These are phyloP conservation scores for Temnothorax ravouxi DNA, from an alignment of 2,888 invertebrate genomes.

Conservation along the genomic window DNA sequence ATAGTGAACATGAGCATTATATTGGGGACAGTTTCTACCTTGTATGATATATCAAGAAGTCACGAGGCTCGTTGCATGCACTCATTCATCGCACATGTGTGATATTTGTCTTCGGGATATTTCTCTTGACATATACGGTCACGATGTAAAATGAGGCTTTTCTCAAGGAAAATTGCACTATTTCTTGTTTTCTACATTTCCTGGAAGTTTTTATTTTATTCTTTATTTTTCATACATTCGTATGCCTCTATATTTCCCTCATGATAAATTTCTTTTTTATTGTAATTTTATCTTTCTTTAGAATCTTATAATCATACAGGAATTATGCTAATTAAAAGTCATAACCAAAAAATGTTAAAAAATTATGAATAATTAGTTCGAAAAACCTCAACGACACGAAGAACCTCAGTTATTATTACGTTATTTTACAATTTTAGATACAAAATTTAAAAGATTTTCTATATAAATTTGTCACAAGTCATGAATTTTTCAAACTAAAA, in stretches of 20 bases:
- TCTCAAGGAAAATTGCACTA: not conserved
- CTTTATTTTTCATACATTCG: conserved; percentile 33
- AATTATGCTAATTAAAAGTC: not conserved
- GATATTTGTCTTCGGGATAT: conserved; percentile 54
- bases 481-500: not conserved
- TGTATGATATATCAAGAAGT: not conserved
- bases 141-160: conserved; percentile 12
- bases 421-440: not conserved
- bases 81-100: conserved; percentile 20
- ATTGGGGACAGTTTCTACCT: conserved; percentile 7
- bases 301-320: not conserved
- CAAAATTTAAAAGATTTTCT: not conserved
- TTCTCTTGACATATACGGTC: conserved; percentile 40
- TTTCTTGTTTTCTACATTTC: conserved; percentile 33
- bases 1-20: conserved; percentile 11
- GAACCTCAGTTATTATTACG: not conserved
- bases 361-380: not conserved
- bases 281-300: not conserved
- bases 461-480: not conserved
- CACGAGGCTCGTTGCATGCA: conserved; percentile 23
- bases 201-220: not conserved
- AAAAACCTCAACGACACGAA: not conserved
- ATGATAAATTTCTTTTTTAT: not conserved
- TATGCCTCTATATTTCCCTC: not conserved
- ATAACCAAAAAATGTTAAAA: not conserved